phyloP scores from a whole-genome alignment of 2,113 vertebrate genomes.

The Formicarius rufipectus region DNA sequence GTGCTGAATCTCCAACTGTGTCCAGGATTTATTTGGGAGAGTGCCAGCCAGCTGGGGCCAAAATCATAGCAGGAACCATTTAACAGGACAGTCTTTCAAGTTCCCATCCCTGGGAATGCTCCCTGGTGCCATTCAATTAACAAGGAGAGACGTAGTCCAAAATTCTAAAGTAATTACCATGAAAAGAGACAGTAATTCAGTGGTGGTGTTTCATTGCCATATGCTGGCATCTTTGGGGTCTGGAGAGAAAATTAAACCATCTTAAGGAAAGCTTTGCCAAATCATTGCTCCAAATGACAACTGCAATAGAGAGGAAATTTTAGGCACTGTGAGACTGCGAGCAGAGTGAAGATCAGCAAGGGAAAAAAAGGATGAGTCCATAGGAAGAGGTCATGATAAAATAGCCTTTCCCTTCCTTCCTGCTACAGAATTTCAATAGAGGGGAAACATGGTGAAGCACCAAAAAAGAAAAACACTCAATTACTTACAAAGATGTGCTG shows the following conservation, averaged over 20 bases:
- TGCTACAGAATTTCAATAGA: not conserved
- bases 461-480: not conserved
- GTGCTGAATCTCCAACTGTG: not conserved
- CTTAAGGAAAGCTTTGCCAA: not conserved
- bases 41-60: not conserved
- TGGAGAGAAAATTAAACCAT: not conserved
- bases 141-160: not conserved
- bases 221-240: not conserved
- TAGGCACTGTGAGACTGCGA: not conserved
- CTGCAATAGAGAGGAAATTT: not conserved
- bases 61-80: slow-evolving; percentile 22
- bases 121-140: slow-evolving; percentile 25
- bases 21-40: not conserved
- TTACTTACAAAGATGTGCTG: not conserved
- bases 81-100: not conserved
- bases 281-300: not conserved
- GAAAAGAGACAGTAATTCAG: slow-evolving; percentile 29
- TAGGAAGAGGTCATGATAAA: not conserved
- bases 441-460: not conserved
- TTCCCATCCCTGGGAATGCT: not conserved
- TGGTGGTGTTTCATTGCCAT: not conserved
- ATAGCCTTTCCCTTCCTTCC: not conserved
- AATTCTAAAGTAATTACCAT: slow-evolving; percentile 28
- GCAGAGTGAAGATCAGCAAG: not conserved
- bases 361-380: not conserved